phyloP scores from a whole-genome alignment of 2,888 invertebrate species.

The Scelioninae gen. 2 region DNA sequence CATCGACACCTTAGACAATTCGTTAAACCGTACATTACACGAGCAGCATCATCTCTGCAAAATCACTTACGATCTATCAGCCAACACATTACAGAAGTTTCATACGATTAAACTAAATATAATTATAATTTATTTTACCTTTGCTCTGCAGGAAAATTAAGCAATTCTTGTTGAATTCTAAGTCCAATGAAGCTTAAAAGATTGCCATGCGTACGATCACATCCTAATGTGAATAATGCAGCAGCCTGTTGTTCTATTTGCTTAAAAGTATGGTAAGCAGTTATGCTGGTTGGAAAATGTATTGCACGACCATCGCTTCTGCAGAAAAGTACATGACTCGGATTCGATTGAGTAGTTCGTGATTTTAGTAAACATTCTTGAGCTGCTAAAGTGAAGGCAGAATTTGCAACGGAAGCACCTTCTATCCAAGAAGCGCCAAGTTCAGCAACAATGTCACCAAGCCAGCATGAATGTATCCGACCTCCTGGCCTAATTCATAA shows the following conservation, averaged over 20 bases:
- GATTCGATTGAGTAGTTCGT: constrained; percentile 78
- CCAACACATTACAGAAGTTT: too few relatives aligned
- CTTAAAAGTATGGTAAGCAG: constrained; percentile 81
- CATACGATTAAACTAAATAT: too few relatives aligned
- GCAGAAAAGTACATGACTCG: constrained; percentile 80
- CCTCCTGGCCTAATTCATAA: constrained; percentile 81
- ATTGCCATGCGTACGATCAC: constrained; percentile 80
- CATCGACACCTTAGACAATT: constrained; percentile 80
- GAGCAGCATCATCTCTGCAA: constrained; percentile 80
- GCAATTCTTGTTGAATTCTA: constrained; percentile 82
- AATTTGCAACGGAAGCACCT: constrained; percentile 83
- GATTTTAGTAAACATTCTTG: constrained; percentile 81
- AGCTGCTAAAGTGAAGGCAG: constrained; percentile 83
- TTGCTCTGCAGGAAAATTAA: constrained; percentile 83
- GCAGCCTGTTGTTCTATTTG: constrained; percentile 83
- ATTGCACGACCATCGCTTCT: constrained; percentile 84
- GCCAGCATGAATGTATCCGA: constrained; percentile 86
- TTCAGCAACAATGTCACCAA: constrained; percentile 86
- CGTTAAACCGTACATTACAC: constrained; percentile 82
- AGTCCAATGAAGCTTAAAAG: constrained; percentile 81
- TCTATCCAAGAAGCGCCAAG: constrained; percentile 86
- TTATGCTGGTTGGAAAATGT: constrained; percentile 80
- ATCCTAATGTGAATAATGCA: constrained; percentile 79
- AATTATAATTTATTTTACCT: constrained; percentile 62
- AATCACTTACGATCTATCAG: background rate